Conservation (phyloP, 2,113 vertebrate species). For the Dicrurus megarhynchus region DNA sequence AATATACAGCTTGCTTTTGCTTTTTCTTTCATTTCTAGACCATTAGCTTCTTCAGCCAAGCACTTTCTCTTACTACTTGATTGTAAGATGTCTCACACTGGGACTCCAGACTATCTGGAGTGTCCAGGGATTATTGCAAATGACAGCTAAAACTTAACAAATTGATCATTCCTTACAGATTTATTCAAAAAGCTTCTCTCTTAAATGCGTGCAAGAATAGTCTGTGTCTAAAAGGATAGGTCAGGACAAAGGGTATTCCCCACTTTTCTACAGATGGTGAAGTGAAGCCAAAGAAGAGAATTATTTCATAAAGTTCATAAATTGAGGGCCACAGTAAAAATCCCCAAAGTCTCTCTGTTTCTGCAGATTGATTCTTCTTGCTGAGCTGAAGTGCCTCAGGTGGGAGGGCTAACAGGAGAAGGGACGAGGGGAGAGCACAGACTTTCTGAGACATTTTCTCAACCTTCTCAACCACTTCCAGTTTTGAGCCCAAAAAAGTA, state of each 20-base stretch:
- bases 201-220: not conserved
- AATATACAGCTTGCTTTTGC: not conserved
- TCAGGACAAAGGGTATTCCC: not conserved
- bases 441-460: not conserved
- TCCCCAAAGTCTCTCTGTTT: not conserved
- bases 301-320: not conserved
- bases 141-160: not conserved
- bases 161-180: not conserved
- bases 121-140: not conserved
- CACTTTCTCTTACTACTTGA: not conserved
- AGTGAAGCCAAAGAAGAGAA: not conserved
- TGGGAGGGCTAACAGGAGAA: not conserved
- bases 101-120: not conserved
- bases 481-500: not conserved
- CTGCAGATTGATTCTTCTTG: not conserved
- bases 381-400: not conserved
- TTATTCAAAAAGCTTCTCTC: not conserved
- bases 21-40: not conserved
- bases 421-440: not conserved
- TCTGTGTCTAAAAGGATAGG: not conserved
- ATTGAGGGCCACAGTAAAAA: not conserved
- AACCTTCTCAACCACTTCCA: not conserved
- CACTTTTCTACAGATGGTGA: not conserved
- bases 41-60: not conserved
- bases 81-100: not conserved